Percentiles rank a stretch among this genome's conserved stretches.
Evolutionary conservation across 2,888 invertebrate genomes (phyloP).

Genomic region (Euzetes globulus): DNA sequence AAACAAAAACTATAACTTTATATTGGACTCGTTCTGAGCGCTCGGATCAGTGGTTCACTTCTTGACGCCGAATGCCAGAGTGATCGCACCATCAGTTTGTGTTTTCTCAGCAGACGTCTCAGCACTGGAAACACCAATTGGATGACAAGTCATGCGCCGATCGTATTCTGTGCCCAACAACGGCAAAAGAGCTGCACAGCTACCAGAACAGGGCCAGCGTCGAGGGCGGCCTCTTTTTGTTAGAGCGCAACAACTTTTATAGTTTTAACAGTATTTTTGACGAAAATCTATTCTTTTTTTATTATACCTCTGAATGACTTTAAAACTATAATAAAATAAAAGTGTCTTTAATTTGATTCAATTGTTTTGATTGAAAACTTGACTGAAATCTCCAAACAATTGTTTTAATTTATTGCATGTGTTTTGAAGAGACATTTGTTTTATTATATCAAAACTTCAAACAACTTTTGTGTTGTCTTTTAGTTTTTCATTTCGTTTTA

Average conservation of each 20-base stretch:
- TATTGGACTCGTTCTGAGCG: neutral
- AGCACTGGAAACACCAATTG: neutral
- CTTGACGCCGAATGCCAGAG: neutral
- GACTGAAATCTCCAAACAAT: neutral
- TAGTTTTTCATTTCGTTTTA: neutral
- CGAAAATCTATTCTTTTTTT: neutral
- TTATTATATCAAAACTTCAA: no score
- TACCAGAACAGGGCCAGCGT: neutral
- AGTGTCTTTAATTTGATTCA: neutral
- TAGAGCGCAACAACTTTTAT: constrained; percentile 9
- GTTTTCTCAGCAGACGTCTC: constrained; percentile 18
- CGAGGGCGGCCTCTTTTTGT: constrained; percentile 25
- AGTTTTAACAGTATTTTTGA: neutral
- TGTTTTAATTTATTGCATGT: no score
- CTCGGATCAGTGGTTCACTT: neutral
- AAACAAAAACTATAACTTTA: neutral
- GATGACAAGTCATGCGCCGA: constrained; percentile 18
- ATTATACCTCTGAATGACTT: neutral
- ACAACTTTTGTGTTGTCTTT: neutral
- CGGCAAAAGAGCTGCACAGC: neutral
- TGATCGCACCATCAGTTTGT: neutral
- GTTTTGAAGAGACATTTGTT: no score
- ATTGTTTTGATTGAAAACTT: neutral
- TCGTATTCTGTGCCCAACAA: neutral
- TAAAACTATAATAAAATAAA: neutral